Base-by-base conservation (phyloP, 2,888 invertebrate species). In the Andrena bicolor region DNA sequence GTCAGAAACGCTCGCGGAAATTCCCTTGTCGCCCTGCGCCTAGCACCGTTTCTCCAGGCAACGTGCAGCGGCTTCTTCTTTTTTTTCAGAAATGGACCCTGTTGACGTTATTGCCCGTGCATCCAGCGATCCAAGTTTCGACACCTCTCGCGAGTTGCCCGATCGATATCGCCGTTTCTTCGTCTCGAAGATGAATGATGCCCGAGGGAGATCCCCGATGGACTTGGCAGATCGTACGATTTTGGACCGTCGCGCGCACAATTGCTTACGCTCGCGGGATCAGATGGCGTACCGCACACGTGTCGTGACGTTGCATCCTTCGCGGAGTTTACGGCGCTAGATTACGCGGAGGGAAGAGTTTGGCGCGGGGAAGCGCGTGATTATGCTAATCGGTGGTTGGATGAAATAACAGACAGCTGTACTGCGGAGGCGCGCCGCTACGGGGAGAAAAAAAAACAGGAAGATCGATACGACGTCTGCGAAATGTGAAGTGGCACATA, bases 331-430 rank as follows among this genome's bases (percentile, higher is more conserved):
- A 76, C 56, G 79, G 48, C 63, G 69, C 58, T 65, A 76, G 75
- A 82, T 85, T 82, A 79, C 64, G 66, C 13, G 26, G 35, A 48
- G 63, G 56, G 71, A 73, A 73, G 56, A 75, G 79, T 63, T 80
- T 68, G 53, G 70, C 75, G 77, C 80, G 70, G 60, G 68, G 79
- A 80, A 75, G 75, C 85, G 80, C 76, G 80, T 76, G 83, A 85
- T 86, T 86, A 86, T 86, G 85, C 83, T 86, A 86, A 85, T 86
- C 76, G 80, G 51, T 30, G 64, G 75, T 77, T 77, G 79, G 60
- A 68, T 79, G 78, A 84, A 80, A 75, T 84, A 84, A 73, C 84
- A 79, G 85, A 84, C 79, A 76, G 71, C 76, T 60, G 56, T 71
- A 66, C 71, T 69, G 73, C 71, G 16, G 28, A n/a, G 83, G 61